A percentile compares a stretch with the other conserved stretches of the same genome.
phyloP scores from a whole-genome alignment of 1,140 invertebrate species.

The Drosophila albomicans region DNA sequence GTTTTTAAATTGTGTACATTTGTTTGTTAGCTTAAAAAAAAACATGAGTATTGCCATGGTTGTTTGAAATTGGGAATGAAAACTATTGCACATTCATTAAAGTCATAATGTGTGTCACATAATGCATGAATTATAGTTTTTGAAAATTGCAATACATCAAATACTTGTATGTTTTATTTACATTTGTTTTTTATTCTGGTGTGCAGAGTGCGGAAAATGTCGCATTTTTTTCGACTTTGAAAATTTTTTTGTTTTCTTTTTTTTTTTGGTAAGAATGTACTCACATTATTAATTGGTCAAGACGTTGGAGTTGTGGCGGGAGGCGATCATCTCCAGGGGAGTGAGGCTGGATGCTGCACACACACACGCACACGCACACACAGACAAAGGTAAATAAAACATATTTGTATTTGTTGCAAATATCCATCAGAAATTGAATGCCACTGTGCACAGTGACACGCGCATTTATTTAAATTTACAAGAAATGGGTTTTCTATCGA shows the following conservation, averaged over 20 bases:
- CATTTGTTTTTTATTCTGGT: slow-evolving; percentile 41
- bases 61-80: slow-evolving; percentile 25
- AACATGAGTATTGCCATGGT: slow-evolving; percentile 45
- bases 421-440: slow-evolving; percentile 70
- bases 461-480: slow-evolving; percentile 79
- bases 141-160: slow-evolving; percentile 15
- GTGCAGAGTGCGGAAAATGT: slow-evolving; percentile 32
- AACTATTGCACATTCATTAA: slow-evolving; percentile 50
- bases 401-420: slow-evolving; percentile 70
- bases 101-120: slow-evolving; percentile 3
- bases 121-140: slow-evolving; percentile 23
- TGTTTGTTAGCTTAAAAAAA: slow-evolving; percentile 34
- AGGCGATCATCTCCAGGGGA: slow-evolving; percentile 7
- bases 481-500: slow-evolving; percentile 45
- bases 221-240: neutral
- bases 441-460: slow-evolving; percentile 64
- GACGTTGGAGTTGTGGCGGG: neutral
- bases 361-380: slow-evolving; percentile 33
- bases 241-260: neutral
- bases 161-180: slow-evolving; percentile 52
- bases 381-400: slow-evolving; percentile 71
- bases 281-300: slow-evolving; percentile 39
- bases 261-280: slow-evolving; percentile 31
- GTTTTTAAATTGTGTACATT: slow-evolving; percentile 38
- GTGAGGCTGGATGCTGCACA: slow-evolving; percentile 32